Conservation (phyloP, 2,888 invertebrate genomes). For the Aphodius granarius region DNA sequence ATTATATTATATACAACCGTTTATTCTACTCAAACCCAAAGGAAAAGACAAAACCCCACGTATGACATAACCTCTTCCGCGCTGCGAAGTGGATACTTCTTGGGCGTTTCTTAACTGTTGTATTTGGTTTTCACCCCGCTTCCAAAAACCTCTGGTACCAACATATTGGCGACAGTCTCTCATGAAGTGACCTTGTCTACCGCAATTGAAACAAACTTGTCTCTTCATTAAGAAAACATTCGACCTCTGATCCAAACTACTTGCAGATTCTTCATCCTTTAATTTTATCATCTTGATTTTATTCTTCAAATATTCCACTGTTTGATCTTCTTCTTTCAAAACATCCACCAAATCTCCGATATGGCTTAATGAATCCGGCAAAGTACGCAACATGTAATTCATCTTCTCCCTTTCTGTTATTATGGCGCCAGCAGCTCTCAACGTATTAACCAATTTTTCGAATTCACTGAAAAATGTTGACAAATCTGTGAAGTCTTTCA, state of each 20-base stretch:
- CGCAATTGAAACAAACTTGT: constrained; percentile 27
- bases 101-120: background rate
- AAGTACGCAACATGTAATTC: constrained; percentile 38
- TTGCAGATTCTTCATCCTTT: constrained; percentile 25
- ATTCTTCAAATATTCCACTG: constrained; percentile 37
- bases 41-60: no score
- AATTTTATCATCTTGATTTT: constrained; percentile 34
- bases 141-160: constrained; percentile 9
- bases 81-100: constrained; percentile 16
- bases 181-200: constrained; percentile 31
- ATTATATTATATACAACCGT: no score
- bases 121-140: constrained; percentile 9
- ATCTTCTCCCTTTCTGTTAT: constrained; percentile 37
- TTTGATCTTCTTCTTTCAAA: constrained; percentile 35
- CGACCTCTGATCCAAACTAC: background rate
- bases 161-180: constrained; percentile 25
- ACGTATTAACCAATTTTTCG: constrained; percentile 32
- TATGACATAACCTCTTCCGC: no score
- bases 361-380: constrained; percentile 34
- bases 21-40: no score
- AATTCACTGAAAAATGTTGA: no score
- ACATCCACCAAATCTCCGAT: constrained; percentile 37
- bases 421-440: constrained; percentile 36
- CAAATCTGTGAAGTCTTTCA: no score
- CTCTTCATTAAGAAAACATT: constrained; percentile 14